These are phyloP conservation scores for Caranx ignobilis DNA, from an alignment of 2,113 vertebrate species.

Conservation along the genomic window DNA sequence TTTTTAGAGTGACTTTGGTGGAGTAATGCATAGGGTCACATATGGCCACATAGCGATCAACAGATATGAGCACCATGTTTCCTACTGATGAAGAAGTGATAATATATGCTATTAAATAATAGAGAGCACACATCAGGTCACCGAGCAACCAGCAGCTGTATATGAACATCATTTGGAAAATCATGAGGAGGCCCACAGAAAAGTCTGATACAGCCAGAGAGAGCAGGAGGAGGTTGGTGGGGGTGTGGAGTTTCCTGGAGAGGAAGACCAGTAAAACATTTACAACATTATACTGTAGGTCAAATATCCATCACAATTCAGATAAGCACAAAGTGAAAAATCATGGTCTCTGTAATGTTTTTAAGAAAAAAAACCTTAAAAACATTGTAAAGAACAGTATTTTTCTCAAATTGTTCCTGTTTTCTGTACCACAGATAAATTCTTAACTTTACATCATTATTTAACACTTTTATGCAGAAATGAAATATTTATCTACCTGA, in stretches of 20 bases:
- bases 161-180: slow-evolving; percentile 5
- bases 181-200: slow-evolving; percentile 16
- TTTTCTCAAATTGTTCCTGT: too few species aligned
- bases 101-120: background rate
- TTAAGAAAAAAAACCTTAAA: too few species aligned
- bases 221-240: slow-evolving; percentile 70
- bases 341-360: too few species aligned
- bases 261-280: background rate
- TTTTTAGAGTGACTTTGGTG: background rate
- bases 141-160: slow-evolving; percentile 26
- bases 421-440: background rate
- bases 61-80: slow-evolving; percentile 40
- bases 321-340: background rate
- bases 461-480: background rate
- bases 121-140: slow-evolving; percentile 1
- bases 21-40: slow-evolving; percentile 31
- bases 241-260: slow-evolving; percentile 72
- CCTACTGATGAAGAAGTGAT: background rate
- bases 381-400: background rate
- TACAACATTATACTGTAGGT: background rate
- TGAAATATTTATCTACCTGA: slow-evolving; percentile 4
- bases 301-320: background rate
- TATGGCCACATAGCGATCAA: slow-evolving; percentile 43
- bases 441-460: background rate
- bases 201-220: slow-evolving; percentile 45